Conservation (phyloP, 2,113 vertebrate genomes). For the Turnix velox region DNA sequence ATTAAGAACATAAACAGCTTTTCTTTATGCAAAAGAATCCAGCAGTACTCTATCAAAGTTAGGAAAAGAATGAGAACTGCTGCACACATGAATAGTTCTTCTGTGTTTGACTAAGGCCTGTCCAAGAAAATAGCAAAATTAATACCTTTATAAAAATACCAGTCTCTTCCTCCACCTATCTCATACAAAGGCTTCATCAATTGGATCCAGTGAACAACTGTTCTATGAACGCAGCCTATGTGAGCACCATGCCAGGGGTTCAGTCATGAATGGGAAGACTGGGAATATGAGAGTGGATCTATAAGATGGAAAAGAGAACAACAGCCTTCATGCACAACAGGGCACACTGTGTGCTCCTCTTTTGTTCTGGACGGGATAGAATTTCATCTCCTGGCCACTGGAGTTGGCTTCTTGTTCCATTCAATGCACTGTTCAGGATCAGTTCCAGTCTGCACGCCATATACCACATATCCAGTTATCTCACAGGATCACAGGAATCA, state of each 20-base stretch:
- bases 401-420: not conserved
- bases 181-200: not conserved
- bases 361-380: not conserved
- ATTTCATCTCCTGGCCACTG: not conserved
- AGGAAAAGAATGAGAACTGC: not conserved
- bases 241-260: not conserved
- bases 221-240: not conserved
- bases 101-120: not conserved
- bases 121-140: not conserved
- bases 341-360: not conserved
- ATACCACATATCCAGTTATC: not conserved
- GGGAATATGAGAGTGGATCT: not conserved
- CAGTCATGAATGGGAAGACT: not conserved
- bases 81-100: not conserved
- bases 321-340: not conserved
- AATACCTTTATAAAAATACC: not conserved
- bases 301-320: not conserved
- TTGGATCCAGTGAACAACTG: not conserved
- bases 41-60: not conserved
- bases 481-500: not conserved
- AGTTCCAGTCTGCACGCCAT: not conserved
- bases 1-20: not conserved
- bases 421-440: not conserved
- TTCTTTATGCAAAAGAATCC: not conserved
- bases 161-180: not conserved